Percentiles rank a stretch among this genome's conserved stretches.
Conservation (phyloP, 64 coral and sea anemone species). For the Hydrozoanthus tunicans region DNA sequence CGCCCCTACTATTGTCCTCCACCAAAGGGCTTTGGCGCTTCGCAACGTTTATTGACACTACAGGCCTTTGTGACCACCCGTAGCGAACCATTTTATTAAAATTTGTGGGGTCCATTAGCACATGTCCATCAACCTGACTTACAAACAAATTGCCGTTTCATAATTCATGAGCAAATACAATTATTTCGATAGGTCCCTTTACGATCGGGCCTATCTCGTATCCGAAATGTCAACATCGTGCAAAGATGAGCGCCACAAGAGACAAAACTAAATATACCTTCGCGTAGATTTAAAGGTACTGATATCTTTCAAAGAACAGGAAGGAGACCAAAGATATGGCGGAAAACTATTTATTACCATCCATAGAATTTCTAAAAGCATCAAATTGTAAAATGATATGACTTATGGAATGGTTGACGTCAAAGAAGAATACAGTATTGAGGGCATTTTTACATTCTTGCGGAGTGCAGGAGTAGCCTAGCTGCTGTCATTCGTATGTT, state of each 20-base stretch:
- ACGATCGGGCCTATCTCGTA: conserved; percentile 87
- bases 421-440: conserved; percentile 65
- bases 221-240: conserved; percentile 88
- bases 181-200: conserved; percentile 98
- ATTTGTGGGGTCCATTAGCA: conserved; percentile 98
- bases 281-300: conserved; percentile 75
- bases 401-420: conserved; percentile 84
- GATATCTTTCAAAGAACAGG: conserved; percentile 85
- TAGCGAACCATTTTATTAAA: conserved; percentile 99
- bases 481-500: conserved; percentile 64
- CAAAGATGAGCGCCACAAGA: conserved; percentile 69
- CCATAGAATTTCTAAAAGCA: conserved; percentile 69
- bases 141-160: conserved; percentile 99
- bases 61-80: conserved; percentile 94
- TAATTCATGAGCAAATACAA: conserved; percentile 99
- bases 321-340: conserved; percentile 63
- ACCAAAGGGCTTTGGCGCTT: conserved; percentile 77
- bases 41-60: conserved; percentile 92
- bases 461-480: conserved; percentile 79
- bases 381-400: conserved; percentile 35
- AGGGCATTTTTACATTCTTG: conserved; percentile 90
- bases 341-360: conserved; percentile 66
- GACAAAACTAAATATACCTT: conserved; percentile 82
- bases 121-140: conserved; percentile 97
- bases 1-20: conserved; percentile 88